Base-by-base conservation (phyloP, 2,113 vertebrate genomes). In the Fregata magnificens region DNA sequence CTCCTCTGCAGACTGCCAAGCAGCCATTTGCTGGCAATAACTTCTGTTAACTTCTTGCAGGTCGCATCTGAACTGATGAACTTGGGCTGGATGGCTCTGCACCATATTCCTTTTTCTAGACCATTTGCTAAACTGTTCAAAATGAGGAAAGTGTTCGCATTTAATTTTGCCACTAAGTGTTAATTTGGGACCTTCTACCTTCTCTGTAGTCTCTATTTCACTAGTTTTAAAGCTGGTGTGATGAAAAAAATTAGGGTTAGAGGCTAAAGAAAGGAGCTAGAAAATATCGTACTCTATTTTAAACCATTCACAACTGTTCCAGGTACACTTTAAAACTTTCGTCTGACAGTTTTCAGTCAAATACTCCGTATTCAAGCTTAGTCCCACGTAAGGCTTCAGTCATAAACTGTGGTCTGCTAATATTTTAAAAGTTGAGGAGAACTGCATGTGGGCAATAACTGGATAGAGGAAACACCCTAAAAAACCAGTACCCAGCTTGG, bases 61-160 rank as follows among this genome's bases (percentile, higher is more conserved):
- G 18, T 84, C 0, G 0, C 34, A 66, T 49, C 63, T 47, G 38
- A 93, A 78, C 8, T 1, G 1, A 45, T 16, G 50, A 74, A 62
- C 47, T 55, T 53, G 32, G n/a, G 36, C 59, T 82, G 66, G 32
- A 25, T 34, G 26, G 52, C 70, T 77, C 61, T 78, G 59, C 34
- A n/a, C 14, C 32, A 5, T 17, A 42, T 40, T 70, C 50, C 7
- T 52, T 90, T 82, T 56, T 69, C 65, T 59, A 73, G 47, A 29
- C 17, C 13, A 13, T 65, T 83, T 93, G 36, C 34, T 73, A 77
- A 82, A 56, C 7, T 28, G 45, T 47, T 90, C 42, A 77, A 90
- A 88, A 61, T 32, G 3, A 88, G 28, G 25, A 53, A 88, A 66
- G 36, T 11, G 10, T 55, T 82, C 4, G 1, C 63, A 66, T 72